Evolutionary conservation across 23 tunicate genomes (phyloP).

Genomic region (Aplidium turbinatum): DNA sequence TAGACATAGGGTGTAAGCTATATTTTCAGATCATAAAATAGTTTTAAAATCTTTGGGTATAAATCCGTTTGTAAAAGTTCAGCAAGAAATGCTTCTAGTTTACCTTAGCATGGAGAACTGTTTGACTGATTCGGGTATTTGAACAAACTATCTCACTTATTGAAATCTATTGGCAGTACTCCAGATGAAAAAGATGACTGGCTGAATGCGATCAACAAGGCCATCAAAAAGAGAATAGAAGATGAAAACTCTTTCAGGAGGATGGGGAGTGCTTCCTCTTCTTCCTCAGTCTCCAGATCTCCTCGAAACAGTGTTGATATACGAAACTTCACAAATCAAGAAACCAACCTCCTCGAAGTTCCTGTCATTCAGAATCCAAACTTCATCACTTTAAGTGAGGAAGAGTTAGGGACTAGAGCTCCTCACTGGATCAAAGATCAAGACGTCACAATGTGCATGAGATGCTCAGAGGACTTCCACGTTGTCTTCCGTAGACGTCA

Average conservation of each 20-base stretch:
- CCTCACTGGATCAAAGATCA: constrained; percentile 73
- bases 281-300: background rate
- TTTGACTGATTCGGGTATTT: too few relatives aligned
- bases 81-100: too few relatives aligned
- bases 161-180: constrained; percentile 11
- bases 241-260: constrained; percentile 8
- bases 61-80: background rate
- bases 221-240: constrained; percentile 14
- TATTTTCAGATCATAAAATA: background rate
- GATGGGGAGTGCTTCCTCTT: background rate
- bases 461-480: constrained; percentile 51
- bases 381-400: constrained; percentile 40
- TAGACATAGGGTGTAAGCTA: too few relatives aligned
- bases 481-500: constrained; percentile 46
- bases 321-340: too few relatives aligned
- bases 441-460: constrained; percentile 81
- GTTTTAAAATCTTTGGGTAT: background rate
- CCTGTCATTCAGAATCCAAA: background rate
- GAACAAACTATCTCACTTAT: background rate
- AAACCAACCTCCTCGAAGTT: constrained; percentile 3
- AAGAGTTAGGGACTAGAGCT: constrained; percentile 52
- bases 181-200: constrained; percentile 55
- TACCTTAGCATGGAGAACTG: too few relatives aligned
- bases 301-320: too few relatives aligned
- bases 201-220: constrained; percentile 46